phyloP scores from a whole-genome alignment of 2,888 invertebrate species.

The Synergus laeviventris region DNA sequence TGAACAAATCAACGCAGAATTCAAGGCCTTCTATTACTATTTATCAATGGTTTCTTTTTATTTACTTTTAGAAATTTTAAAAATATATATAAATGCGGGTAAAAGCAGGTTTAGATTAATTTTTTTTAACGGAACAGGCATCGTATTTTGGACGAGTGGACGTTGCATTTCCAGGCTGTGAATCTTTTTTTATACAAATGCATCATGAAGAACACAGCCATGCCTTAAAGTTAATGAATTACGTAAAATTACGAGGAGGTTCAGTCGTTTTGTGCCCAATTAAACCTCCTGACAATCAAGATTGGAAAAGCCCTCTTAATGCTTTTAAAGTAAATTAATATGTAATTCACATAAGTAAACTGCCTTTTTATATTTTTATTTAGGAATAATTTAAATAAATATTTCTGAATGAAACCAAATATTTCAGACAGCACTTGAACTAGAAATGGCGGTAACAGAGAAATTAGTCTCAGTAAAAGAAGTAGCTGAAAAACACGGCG shows the following conservation, averaged over 20 bases:
- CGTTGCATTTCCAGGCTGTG: conserved; percentile 74
- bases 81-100: background rate
- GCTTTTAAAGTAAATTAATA: conserved; percentile 72
- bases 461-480: conserved; percentile 74
- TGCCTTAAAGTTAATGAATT: conserved; percentile 75
- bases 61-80: background rate
- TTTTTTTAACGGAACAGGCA: conserved; percentile 55
- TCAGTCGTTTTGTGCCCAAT: conserved; percentile 70
- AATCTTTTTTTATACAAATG: conserved; percentile 77
- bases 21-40: conserved; percentile 80
- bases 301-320: conserved; percentile 74
- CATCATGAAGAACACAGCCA: conserved; percentile 77
- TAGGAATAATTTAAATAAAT: background rate
- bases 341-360: background rate
- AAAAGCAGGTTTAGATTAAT: background rate
- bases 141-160: conserved; percentile 76
- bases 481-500: conserved; percentile 76
- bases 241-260: conserved; percentile 77
- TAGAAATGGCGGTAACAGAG: conserved; percentile 68
- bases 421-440: conserved; percentile 61
- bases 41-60: conserved; percentile 78
- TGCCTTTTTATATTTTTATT: background rate
- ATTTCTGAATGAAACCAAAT: conserved; percentile 15
- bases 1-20: conserved; percentile 79
- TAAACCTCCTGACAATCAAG: conserved; percentile 64